Evolutionary conservation across 1,140 invertebrate species (phyloP), one percentile per base, ranked within the genome.

Genomic region (Orius insidiosus): DNA sequence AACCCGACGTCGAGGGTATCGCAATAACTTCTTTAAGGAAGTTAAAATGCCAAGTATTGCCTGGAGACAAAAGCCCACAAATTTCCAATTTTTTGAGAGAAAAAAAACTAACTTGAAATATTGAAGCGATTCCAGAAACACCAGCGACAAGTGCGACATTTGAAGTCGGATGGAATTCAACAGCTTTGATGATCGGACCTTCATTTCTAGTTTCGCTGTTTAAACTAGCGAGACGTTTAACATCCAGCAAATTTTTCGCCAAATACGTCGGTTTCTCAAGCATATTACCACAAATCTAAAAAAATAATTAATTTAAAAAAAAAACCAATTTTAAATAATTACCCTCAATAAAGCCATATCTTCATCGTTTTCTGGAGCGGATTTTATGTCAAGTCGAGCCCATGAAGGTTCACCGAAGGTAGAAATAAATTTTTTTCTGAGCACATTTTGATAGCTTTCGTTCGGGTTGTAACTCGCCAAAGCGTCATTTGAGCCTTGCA

Each of bases 161-260:
- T 24, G 83, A 76, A 33, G 72, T 76, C 3, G 85, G 83, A 68
- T 94, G 89, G 65, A 95, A 96, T 59, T 90, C 74, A 4, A 89
- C 63, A 55, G 70, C 64, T 38, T 69, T 70, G 30, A 87, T 66
- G 10, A 67, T 61, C 10, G 71, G 65, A 8, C 78, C 80, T 64
- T 87, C 78, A 42, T 63, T 65, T 38, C 74, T 68, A 1, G 75
- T 76, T 51, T 75, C 64, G 40, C 65, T 64, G 64, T 92, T 92
- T 44, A 89, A 66, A 65, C 80, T 72, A 32, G 69, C 70, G n/a
- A 85, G 64, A 45, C 58, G 55, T 60, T 80, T 82, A 14, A 75
- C 61, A 49, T 75, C 69, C 30, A 85, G 59, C 19, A 59, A 54
- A 42, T 60, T 64, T 55, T 72, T 69, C 32, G 65, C 58, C 5